Percentiles rank a stretch among this genome's conserved stretches.
Evolutionary conservation across 2,797 vertebrate species (phyloP).

Genomic region (Epinephelus malabaricus): DNA sequence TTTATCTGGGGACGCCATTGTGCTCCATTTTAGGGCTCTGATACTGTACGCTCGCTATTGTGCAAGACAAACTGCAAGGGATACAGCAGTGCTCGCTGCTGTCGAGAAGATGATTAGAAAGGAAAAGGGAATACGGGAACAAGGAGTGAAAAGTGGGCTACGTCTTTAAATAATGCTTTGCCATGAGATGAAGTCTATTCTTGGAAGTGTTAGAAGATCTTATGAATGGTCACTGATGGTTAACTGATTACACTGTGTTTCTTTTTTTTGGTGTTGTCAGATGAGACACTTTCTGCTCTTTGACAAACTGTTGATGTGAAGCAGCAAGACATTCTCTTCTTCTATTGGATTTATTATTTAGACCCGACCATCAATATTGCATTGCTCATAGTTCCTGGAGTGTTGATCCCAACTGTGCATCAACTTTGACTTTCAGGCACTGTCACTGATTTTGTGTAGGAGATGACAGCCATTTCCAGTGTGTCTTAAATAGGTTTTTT

Average conservation of each 20-base stretch:
- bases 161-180: slow-evolving; percentile 37
- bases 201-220: neutral
- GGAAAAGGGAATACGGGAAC: slow-evolving; percentile 43
- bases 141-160: slow-evolving; percentile 23
- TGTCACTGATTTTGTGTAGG: slow-evolving; percentile 30
- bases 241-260: slow-evolving; percentile 38
- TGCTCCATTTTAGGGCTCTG: slow-evolving; percentile 54
- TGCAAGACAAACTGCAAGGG: slow-evolving; percentile 49
- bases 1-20: slow-evolving; percentile 66
- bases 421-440: slow-evolving; percentile 61
- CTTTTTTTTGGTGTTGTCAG: slow-evolving; percentile 11
- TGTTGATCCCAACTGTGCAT: slow-evolving; percentile 37
- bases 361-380: slow-evolving; percentile 63
- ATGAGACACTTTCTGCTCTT: slow-evolving; percentile 14
- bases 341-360: slow-evolving; percentile 73
- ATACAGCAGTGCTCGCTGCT: slow-evolving; percentile 37
- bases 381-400: slow-evolving; percentile 51
- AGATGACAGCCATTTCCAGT: neutral
- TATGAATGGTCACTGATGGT: slow-evolving; percentile 25
- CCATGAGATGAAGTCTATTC: slow-evolving; percentile 18
- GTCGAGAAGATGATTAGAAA: slow-evolving; percentile 58
- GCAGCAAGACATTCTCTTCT: slow-evolving; percentile 42
- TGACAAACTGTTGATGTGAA: slow-evolving; percentile 20
- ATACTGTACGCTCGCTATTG: slow-evolving; percentile 55
- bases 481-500: slow-evolving; percentile 26